Evolutionary conservation across 1,140 invertebrate species (phyloP).

Genomic region (Lepidurus packardi): DNA sequence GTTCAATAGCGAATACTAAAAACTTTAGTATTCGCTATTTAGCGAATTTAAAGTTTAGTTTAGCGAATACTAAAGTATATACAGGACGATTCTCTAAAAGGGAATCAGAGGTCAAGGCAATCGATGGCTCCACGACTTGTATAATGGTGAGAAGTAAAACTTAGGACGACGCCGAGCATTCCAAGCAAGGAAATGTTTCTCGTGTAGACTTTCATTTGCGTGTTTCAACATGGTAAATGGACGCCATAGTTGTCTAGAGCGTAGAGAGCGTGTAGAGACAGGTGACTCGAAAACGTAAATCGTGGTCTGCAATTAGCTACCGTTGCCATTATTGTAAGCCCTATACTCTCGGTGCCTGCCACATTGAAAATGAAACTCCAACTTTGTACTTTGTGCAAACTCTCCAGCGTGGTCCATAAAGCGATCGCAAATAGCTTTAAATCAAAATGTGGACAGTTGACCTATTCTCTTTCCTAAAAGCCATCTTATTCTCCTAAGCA

Average conservation of each 20-base stretch:
- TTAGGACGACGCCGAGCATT: not conserved
- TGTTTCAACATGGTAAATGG: not conserved
- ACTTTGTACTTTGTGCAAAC: too few relatives aligned
- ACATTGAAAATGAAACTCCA: too few relatives aligned
- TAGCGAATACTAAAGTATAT: too few relatives aligned
- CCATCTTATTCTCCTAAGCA: too few relatives aligned
- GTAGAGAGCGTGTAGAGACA: not conserved
- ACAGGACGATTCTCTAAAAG: too few relatives aligned
- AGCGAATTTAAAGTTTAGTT: too few relatives aligned
- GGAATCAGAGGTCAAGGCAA: not conserved
- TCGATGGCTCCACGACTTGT: not conserved
- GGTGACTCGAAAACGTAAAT: not conserved
- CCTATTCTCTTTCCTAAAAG: too few relatives aligned
- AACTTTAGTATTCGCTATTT: too few relatives aligned
- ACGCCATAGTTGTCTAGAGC: not conserved
- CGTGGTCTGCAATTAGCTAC: not conserved
- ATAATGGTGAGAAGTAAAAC: not conserved
- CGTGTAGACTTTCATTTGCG: conserved; percentile 9
- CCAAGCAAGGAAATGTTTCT: not conserved
- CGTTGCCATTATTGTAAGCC: not conserved
- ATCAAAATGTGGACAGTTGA: too few relatives aligned
- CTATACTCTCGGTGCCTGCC: not conserved
- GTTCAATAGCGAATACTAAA: too few relatives aligned
- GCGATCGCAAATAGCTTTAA: too few relatives aligned
- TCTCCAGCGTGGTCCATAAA: too few relatives aligned